These are phyloP conservation scores for Orestias chungarensis DNA, from an alignment of 2,797 vertebrate species.

Conservation along the genomic window DNA sequence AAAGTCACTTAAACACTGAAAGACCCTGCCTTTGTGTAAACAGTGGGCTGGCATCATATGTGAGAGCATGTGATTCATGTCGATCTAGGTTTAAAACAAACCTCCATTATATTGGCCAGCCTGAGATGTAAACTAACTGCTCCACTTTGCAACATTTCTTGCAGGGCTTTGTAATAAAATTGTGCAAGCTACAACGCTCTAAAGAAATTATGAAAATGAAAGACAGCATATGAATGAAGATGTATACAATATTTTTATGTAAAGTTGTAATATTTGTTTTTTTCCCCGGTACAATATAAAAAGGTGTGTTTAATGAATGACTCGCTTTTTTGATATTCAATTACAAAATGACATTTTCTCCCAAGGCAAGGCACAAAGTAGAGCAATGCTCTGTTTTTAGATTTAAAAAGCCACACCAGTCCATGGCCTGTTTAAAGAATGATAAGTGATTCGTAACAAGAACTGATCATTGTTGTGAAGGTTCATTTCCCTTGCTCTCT, in stretches of 20 bases:
- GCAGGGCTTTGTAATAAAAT: neutral
- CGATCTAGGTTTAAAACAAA: slow-evolving; percentile 12
- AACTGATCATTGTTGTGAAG: slow-evolving; percentile 56
- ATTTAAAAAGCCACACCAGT: slow-evolving; percentile 23
- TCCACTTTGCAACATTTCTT: neutral
- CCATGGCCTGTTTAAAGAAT: slow-evolving; percentile 33
- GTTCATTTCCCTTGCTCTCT: slow-evolving; percentile 52
- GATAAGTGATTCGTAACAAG: slow-evolving; percentile 49
- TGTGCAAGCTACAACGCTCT: neutral
- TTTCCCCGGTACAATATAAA: neutral
- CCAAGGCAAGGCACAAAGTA: slow-evolving; percentile 15
- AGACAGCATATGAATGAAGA: slow-evolving; percentile 10
- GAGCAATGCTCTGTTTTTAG: slow-evolving; percentile 1
- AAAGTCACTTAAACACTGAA: slow-evolving; percentile 25
- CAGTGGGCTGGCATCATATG: slow-evolving; percentile 13
- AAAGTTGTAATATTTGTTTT: neutral
- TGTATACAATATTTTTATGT: slow-evolving; percentile 2
- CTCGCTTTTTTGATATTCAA: slow-evolving; percentile 20
- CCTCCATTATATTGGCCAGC: neutral
- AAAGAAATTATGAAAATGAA: neutral
- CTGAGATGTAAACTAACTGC: neutral
- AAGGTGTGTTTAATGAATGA: slow-evolving; percentile 21
- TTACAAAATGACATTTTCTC: slow-evolving; percentile 20
- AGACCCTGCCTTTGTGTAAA: slow-evolving; percentile 10
- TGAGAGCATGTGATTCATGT: slow-evolving; percentile 5